phyloP scores from a whole-genome alignment of 1,140 invertebrate species.

The Aphelenchoides avenae region DNA sequence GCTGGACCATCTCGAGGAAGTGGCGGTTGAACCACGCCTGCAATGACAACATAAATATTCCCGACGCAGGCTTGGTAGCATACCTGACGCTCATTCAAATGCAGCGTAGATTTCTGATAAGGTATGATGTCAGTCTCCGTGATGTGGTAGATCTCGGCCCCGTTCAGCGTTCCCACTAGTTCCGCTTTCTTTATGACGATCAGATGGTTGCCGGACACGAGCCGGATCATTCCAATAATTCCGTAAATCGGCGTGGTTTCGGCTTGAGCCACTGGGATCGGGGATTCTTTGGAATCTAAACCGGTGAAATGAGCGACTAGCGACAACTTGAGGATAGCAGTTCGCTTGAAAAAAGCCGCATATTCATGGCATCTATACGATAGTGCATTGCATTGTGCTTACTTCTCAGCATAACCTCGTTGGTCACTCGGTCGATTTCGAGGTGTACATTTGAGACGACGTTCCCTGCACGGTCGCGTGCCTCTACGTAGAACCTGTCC shows the following conservation, averaged over 20 bases:
- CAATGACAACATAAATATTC: conserved; percentile 19
- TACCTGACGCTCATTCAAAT: conserved; percentile 77
- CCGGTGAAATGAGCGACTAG: conserved; percentile 6
- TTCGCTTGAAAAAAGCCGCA: background rate
- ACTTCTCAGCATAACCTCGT: conserved; percentile 25
- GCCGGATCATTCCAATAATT: conserved; percentile 76
- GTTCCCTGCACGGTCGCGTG: conserved; percentile 33
- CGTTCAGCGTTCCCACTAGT: conserved; percentile 78
- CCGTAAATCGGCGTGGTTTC: conserved; percentile 70
- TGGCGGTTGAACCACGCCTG: conserved; percentile 70
- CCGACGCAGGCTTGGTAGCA: conserved; percentile 19
- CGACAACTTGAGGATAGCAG: background rate
- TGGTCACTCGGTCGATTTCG: conserved; percentile 42
- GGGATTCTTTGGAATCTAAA: conserved; percentile 33
- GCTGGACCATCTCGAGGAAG: conserved; percentile 76
- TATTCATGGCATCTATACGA: background rate
- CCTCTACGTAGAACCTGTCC: conserved; percentile 47
- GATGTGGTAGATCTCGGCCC: conserved; percentile 79
- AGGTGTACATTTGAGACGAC: conserved; percentile 29
- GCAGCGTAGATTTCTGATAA: conserved; percentile 73
- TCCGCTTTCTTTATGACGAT: conserved; percentile 80
- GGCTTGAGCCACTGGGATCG: conserved; percentile 46
- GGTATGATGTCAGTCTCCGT: conserved; percentile 78
- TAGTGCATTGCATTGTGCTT: conserved; percentile 24
- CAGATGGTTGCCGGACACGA: conserved; percentile 70